These are phyloP conservation scores for Laticauda laticaudata DNA, from an alignment of 2,113 vertebrate species.

Conservation along the genomic window DNA sequence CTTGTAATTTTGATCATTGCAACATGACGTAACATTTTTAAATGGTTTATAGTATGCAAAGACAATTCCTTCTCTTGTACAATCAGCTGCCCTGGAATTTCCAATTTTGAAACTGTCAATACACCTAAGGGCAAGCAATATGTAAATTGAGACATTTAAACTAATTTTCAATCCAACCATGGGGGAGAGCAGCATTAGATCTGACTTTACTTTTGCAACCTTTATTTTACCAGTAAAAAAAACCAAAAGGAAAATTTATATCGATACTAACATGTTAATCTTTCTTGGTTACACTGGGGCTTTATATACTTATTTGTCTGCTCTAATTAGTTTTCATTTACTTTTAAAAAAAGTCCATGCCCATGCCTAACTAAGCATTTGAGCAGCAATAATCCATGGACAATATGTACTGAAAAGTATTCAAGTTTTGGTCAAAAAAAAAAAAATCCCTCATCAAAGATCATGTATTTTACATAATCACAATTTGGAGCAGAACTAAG, in stretches of 20 bases:
- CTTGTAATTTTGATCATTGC: not conserved
- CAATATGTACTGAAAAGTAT: not conserved
- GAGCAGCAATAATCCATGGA: not conserved
- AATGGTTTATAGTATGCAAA: not conserved
- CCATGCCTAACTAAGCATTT: not conserved
- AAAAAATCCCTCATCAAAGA: not conserved
- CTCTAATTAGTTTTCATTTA: not conserved
- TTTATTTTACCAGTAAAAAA: not conserved
- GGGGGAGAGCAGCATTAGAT: not conserved
- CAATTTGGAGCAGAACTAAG: too few species aligned
- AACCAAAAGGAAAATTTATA: not conserved
- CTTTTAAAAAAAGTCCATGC: not conserved
- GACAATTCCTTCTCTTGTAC: not conserved
- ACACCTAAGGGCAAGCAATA: not conserved
- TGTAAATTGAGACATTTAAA: slow-evolving; percentile 14
- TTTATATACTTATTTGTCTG: not conserved
- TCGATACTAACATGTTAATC: not conserved
- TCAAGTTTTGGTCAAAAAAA: not conserved
- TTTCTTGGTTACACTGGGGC: not conserved
- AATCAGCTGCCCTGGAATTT: not conserved
- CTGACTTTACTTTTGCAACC: not conserved
- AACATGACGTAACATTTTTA: not conserved
- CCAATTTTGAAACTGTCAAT: slow-evolving; percentile 8
- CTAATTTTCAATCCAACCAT: not conserved
- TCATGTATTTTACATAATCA: not conserved